phyloP scores from a whole-genome alignment of 2,797 vertebrate species.

The Echeneis naucrates region DNA sequence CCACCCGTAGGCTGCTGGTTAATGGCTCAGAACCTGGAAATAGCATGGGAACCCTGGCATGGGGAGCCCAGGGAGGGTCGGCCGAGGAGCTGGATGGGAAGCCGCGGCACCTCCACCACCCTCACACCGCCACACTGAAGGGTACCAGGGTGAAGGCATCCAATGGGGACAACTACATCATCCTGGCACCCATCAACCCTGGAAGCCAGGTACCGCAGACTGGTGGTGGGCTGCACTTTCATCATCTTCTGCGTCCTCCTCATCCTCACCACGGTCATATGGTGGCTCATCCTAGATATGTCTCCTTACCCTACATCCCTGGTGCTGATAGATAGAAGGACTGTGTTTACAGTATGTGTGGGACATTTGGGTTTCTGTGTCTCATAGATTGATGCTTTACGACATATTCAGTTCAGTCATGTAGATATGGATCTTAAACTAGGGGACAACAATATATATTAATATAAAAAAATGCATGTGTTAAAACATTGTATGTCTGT shows the following conservation, averaged over 20 bases:
- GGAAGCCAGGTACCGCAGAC: slow-evolving; percentile 92
- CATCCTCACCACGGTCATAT: slow-evolving; percentile 78
- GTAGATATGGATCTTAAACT: slow-evolving; percentile 24
- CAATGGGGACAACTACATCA: slow-evolving; percentile 93
- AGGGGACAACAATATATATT: slow-evolving; percentile 19
- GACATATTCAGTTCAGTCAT: slow-evolving; percentile 35
- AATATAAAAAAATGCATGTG: slow-evolving; percentile 40
- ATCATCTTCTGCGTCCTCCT: slow-evolving; percentile 79
- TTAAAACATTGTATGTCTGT: slow-evolving; percentile 50
- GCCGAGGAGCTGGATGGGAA: slow-evolving; percentile 81
- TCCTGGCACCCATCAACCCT: slow-evolving; percentile 91
- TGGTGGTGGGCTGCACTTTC: slow-evolving; percentile 80
- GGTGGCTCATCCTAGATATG: slow-evolving; percentile 83
- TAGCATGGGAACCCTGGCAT: slow-evolving; percentile 63
- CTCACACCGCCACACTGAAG: slow-evolving; percentile 82
- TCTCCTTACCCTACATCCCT: slow-evolving; percentile 80
- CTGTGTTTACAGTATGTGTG: slow-evolving; percentile 54
- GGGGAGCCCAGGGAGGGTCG: slow-evolving; percentile 81
- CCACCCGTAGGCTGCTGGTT: slow-evolving; percentile 87
- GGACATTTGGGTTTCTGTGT: slow-evolving; percentile 43
- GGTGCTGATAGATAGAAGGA: slow-evolving; percentile 77
- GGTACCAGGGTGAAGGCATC: slow-evolving; percentile 87
- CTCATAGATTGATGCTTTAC: slow-evolving; percentile 43
- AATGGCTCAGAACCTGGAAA: slow-evolving; percentile 80
- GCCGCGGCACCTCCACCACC: slow-evolving; percentile 71